A percentile compares a stretch with the other conserved stretches of the same genome.
Evolutionary conservation across 1,140 invertebrate genomes (phyloP).

Genomic region (Drosophila simulans): DNA sequence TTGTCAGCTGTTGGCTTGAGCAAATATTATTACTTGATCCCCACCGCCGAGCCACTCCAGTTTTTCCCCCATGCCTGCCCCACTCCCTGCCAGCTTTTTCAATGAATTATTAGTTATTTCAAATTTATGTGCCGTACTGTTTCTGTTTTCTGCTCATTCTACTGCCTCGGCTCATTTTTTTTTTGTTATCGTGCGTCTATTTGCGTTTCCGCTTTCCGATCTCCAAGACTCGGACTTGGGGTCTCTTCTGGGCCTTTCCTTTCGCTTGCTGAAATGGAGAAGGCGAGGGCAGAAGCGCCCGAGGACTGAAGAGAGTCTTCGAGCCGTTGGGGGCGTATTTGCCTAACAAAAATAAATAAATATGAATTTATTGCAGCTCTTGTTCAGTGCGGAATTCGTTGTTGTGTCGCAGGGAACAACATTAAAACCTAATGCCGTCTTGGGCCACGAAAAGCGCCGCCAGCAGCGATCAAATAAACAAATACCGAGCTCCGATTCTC

Average conservation of each 20-base stretch:
- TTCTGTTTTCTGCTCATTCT: slow-evolving; percentile 20
- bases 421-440: slow-evolving; percentile 72
- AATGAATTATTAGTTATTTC: slow-evolving; percentile 82
- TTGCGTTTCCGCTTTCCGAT: slow-evolving; percentile 79
- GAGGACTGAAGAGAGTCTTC: slow-evolving; percentile 29
- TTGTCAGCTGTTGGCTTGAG: slow-evolving; percentile 76
- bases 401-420: slow-evolving; percentile 52
- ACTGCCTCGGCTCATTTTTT: slow-evolving; percentile 6
- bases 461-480: slow-evolving; percentile 68
- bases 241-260: slow-evolving; percentile 41
- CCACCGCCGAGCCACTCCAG: slow-evolving; percentile 21
- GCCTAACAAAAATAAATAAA: slow-evolving; percentile 82
- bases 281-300: slow-evolving; percentile 16
- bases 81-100: slow-evolving; percentile 50
- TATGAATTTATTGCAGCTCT: slow-evolving; percentile 80
- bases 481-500: slow-evolving; percentile 44
- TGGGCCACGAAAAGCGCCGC: slow-evolving; percentile 29
- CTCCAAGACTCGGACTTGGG: slow-evolving; percentile 47
- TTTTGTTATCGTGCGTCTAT: slow-evolving; percentile 75
- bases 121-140: slow-evolving; percentile 74
- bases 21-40: slow-evolving; percentile 81
- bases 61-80: slow-evolving; percentile 10
- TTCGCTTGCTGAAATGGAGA: slow-evolving; percentile 58
- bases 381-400: slow-evolving; percentile 49
- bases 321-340: slow-evolving; percentile 77